Conservation (phyloP, 2,113 vertebrate species). For the Pseudolaguvia tuberculata region DNA sequence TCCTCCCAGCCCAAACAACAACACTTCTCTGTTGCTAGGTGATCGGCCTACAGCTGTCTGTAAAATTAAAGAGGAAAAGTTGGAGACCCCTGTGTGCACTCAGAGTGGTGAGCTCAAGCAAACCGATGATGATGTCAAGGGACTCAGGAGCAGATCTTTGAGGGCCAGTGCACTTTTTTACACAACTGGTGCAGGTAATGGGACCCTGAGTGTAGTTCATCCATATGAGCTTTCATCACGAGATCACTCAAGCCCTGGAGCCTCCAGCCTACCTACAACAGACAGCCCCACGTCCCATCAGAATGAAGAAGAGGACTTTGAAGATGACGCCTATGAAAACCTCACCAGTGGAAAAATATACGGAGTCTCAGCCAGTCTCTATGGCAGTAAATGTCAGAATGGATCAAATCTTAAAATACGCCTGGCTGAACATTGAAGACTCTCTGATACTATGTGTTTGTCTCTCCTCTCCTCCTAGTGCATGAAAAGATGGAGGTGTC, state of each 20-base stretch:
- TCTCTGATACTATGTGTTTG: slow-evolving; percentile 24
- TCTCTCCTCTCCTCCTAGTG: slow-evolving; percentile 53
- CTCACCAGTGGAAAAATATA: slow-evolving; percentile 84
- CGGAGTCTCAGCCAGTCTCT: slow-evolving; percentile 78
- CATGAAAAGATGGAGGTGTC: slow-evolving; percentile 87
- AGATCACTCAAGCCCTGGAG: slow-evolving; percentile 84
- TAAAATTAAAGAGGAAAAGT: slow-evolving; percentile 86
- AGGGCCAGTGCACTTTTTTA: slow-evolving; percentile 64
- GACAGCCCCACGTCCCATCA: slow-evolving; percentile 94
- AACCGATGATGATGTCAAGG: slow-evolving; percentile 48
- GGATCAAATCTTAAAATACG: slow-evolving; percentile 22
- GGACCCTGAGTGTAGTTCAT: slow-evolving; percentile 80
- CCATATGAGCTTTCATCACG: slow-evolving; percentile 71
- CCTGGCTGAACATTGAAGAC: slow-evolving; percentile 5
- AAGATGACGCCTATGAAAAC: slow-evolving; percentile 86
- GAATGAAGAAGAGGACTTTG: slow-evolving; percentile 89
- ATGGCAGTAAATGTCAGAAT: slow-evolving; percentile 73
- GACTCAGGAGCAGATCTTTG: slow-evolving; percentile 44
- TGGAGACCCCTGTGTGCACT: slow-evolving; percentile 70
- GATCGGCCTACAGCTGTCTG: slow-evolving; percentile 76
- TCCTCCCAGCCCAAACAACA: slow-evolving; percentile 78
- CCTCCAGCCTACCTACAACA: slow-evolving; percentile 86
- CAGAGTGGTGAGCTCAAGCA: slow-evolving; percentile 63
- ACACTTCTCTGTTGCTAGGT: slow-evolving; percentile 58
- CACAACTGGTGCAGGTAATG: slow-evolving; percentile 52